Evolutionary conservation across 1,140 invertebrate genomes (phyloP).

Genomic region (Ostrea denselamellosa): DNA sequence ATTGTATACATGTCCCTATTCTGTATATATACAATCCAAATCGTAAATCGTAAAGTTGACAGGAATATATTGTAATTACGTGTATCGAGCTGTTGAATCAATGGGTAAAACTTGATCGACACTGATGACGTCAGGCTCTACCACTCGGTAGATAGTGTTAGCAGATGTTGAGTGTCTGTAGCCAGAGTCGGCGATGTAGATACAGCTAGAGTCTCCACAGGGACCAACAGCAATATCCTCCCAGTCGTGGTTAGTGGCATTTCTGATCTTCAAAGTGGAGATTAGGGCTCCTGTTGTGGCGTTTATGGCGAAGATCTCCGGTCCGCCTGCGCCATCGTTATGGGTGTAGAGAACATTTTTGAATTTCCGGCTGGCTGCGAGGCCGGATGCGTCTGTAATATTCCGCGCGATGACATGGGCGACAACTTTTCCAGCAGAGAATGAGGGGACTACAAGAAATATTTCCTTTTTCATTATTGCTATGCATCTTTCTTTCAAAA

Average conservation of each 20-base stretch:
- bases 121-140: slow-evolving; percentile 36
- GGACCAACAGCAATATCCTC: slow-evolving; percentile 60
- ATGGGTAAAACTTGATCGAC: background rate
- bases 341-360: slow-evolving; percentile 53
- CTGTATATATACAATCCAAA: too few species aligned
- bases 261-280: slow-evolving; percentile 39
- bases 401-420: background rate
- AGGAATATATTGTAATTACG: background rate
- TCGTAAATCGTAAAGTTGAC: background rate
- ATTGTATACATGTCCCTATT: background rate
- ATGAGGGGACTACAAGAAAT: background rate
- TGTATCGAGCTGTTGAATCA: background rate
- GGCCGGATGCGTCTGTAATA: slow-evolving; percentile 52
- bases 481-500: too few species aligned
- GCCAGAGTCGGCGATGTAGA: slow-evolving; percentile 54
- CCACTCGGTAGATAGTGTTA: slow-evolving; percentile 55
- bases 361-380: slow-evolving; percentile 50
- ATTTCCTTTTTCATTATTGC: too few species aligned
- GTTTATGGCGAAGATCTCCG: slow-evolving; percentile 46
- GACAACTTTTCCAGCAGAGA: slow-evolving; percentile 8
- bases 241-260: slow-evolving; percentile 55
- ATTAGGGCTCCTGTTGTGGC: background rate
- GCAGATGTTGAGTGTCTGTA: background rate
- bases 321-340: slow-evolving; percentile 49
- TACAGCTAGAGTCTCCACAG: slow-evolving; percentile 48